A percentile compares a stretch with the other conserved stretches of the same genome.
Conservation (phyloP, 2,888 invertebrate genomes). For the Sminthurinus aureus region DNA sequence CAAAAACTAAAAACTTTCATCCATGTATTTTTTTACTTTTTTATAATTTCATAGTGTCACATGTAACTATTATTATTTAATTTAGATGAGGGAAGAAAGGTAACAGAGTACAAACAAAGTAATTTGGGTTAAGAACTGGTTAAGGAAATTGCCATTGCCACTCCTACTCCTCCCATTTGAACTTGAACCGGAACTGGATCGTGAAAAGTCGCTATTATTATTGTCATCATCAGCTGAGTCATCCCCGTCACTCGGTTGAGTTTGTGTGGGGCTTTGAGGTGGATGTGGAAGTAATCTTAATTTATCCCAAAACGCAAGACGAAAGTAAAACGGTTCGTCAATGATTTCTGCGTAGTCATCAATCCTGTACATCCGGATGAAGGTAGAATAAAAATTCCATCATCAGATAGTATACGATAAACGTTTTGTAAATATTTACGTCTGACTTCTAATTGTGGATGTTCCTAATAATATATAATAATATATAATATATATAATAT, state of each 20-base stretch:
- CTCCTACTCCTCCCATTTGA: background rate
- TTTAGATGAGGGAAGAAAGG: background rate
- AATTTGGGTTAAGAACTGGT: background rate
- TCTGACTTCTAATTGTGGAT: too few species aligned
- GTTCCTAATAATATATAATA: too few species aligned
- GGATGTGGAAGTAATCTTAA: constrained; percentile 47
- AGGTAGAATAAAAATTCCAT: too few species aligned
- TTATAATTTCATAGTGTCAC: background rate
- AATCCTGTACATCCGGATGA: constrained; percentile 31
- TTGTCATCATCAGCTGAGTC: constrained; percentile 10
- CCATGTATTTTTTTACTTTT: too few species aligned
- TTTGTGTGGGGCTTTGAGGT: constrained; percentile 46
- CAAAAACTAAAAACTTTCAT: too few species aligned
- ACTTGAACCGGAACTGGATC: too few species aligned
- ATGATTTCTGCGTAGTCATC: constrained; percentile 44
- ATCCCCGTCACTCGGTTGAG: constrained; percentile 51
- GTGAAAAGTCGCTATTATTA: background rate
- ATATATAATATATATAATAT: too few species aligned
- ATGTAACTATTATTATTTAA: background rate
- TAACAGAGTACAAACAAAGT: background rate
- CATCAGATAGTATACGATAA: too few species aligned
- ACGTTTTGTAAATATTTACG: too few species aligned
- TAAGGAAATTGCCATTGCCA: background rate
- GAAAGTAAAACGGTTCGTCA: constrained; percentile 16
- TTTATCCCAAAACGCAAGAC: constrained; percentile 11